Conservation (phyloP, 2,888 invertebrate species). For the Conomelus anceps region DNA sequence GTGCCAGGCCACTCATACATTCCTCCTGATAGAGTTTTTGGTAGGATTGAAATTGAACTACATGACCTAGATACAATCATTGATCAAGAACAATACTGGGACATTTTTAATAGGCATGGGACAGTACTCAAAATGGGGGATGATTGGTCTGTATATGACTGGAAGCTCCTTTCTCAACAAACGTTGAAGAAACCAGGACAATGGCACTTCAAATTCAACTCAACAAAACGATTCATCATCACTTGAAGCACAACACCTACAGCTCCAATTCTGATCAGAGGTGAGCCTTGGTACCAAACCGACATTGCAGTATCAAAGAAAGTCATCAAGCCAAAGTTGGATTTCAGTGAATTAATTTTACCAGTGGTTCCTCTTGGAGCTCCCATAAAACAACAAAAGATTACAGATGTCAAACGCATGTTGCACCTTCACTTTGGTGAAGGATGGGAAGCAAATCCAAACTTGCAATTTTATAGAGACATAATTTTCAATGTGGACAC, state of each 20-base stretch:
- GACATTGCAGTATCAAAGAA: not conserved
- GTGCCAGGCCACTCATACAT: conserved; percentile 24
- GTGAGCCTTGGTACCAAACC: not conserved
- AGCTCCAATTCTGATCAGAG: not conserved
- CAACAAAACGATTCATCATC: no score
- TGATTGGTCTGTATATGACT: conserved; percentile 17
- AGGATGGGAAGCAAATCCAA: not conserved
- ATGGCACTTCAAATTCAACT: conserved; percentile 25
- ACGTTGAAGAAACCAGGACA: conserved; percentile 4
- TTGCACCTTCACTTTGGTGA: not conserved
- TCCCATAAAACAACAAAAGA: not conserved
- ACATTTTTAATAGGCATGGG: conserved; percentile 18
- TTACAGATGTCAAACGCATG: not conserved
- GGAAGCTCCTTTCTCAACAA: conserved; percentile 4
- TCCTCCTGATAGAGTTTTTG: conserved; percentile 29
- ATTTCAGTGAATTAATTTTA: not conserved
- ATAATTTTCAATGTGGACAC: not conserved
- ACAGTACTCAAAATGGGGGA: conserved; percentile 17
- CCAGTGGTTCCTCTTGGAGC: not conserved
- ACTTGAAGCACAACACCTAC: not conserved
- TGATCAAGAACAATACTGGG: conserved; percentile 23
- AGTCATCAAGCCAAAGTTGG: not conserved
- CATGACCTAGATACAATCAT: conserved; percentile 26
- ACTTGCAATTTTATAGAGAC: not conserved
- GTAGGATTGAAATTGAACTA: conserved; percentile 24